Base-by-base conservation (phyloP, 2,888 invertebrate species). In the Steinernema carpocapsae region DNA sequence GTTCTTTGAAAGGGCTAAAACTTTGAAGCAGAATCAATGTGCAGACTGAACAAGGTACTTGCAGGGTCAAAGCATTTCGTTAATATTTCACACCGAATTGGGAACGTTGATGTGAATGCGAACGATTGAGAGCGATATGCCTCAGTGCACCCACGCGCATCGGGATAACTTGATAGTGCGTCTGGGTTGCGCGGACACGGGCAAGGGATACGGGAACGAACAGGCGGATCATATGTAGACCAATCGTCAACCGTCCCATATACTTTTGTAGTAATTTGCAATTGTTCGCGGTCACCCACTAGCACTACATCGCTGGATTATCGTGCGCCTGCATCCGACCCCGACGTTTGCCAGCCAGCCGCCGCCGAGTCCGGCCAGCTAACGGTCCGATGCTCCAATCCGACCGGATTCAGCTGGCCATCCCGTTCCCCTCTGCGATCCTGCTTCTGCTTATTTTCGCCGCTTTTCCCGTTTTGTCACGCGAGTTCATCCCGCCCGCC, bases 191-290 rank as follows among this genome's bases (percentile, higher is more conserved):
- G 64, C 64, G 64, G 32, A 64, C 32, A 32, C 64, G 32, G 17
- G 32, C 48, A 32, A 64, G 32, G 64, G 64, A 64, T 64, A 64
- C 29, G 64, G 4, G 64, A 64, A 26, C 32, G 64, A 64, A 64
- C 64, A 64, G 64, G 64, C 64, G 64, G 64, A 64, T 64, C 64
- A 64, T 29, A 64, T 64, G 64, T 64, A 64, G 64, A 64, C 32
- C 64, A 32, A 64, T 64, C 64, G 64, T 7, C 64, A 64, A 64
- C 64, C 64, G 64, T 64, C 64, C 64, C 64, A 64, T 64, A 64
- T 64, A 64, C 64, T 64, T 64, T 64, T 64, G 64, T 64, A 64
- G 64, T 64, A 64, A 64, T 64, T 64, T 64, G 64, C 64, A 64
- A 64, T 64, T 64, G 64, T 64, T 64, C 64, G 64, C 64, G 64